Evolutionary conservation across 2,888 invertebrate genomes (phyloP), one percentile per base, ranked within the genome.

Genomic region (Agriotes lineatus): DNA sequence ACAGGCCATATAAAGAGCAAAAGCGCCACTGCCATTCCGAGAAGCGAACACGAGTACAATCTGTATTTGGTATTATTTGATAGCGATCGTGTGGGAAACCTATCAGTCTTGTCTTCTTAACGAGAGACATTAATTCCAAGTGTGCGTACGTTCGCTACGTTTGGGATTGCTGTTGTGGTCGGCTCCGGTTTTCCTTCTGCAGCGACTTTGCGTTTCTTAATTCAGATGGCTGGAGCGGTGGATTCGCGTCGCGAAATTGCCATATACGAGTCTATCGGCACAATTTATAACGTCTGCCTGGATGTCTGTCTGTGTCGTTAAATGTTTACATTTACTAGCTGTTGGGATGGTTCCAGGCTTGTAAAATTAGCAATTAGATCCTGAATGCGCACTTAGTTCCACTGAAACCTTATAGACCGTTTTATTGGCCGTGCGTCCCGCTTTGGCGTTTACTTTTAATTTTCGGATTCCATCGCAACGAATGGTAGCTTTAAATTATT

Each of bases 1-100:
- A 80, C 82, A 75, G 71, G 74, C 82, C 82, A 78, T 81, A 81
- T 81, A 81, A 76, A 78, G 76, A 67, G 64, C 72, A 72, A 72
- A 74, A 79, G 79, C 80, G 80, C 80, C 79, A 78, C 62, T 71
- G 44, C 72, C 72, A 72, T 81, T 79, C 79, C 71, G 70, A 79
- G 81, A 80, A 79, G 72, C 61, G 69, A 71, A 71, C 73, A 70
- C 73, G 64, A 70, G 75, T 71, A 69, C 76, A 71, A 78, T 78
- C 80, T 81, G 77, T 82, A 83, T 82, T 83, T 83, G 82, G 82
- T 80, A 78, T 81, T 81, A 80, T 80, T 79, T 77, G 82, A 82
- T 82, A 79, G 80, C 79, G 80, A 82, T 82, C 82, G 80, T 81
- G 82, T 82, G 82, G 80, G 82, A 82, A 82, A 70, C 52, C 58